These are phyloP conservation scores for Podarcis cretensis DNA, from an alignment of 2,113 vertebrate genomes.

Conservation along the genomic window DNA sequence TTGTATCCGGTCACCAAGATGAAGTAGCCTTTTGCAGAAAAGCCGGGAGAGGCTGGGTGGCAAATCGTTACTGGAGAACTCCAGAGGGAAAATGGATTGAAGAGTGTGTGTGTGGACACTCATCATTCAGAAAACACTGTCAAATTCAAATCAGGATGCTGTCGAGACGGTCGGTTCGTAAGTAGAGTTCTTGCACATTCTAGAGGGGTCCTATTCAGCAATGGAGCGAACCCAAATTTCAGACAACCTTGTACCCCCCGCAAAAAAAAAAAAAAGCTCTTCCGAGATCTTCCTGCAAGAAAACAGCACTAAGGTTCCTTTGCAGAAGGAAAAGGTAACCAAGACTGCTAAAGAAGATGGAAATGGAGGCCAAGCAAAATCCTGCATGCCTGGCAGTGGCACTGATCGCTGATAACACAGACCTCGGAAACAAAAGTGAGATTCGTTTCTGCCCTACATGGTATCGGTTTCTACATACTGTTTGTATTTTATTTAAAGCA, in stretches of 20 bases:
- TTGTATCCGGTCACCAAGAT: background rate
- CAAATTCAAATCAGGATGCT: background rate
- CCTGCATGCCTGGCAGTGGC: background rate
- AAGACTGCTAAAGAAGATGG: conserved; percentile 16
- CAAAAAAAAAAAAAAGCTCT: background rate
- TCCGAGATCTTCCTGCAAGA: background rate
- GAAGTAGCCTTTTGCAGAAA: background rate
- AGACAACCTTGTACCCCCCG: background rate
- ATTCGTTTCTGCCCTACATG: conserved; percentile 6
- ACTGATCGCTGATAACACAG: background rate
- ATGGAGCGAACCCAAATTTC: conserved; percentile 3
- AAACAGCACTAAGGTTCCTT: background rate
- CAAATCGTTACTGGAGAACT: background rate
- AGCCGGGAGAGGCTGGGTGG: background rate
- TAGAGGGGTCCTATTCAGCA: background rate
- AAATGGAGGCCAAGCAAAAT: background rate
- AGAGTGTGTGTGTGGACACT: background rate
- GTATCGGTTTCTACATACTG: background rate
- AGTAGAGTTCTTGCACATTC: background rate
- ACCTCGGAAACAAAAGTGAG: conserved; percentile 1
- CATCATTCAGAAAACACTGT: background rate
- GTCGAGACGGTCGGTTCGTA: background rate
- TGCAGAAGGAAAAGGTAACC: conserved; percentile 1
- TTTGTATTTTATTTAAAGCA: background rate
- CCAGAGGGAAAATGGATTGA: background rate